Evolutionary conservation across 2,113 vertebrate species (phyloP), one percentile per base, ranked within the genome.

Genomic region (Phalacrocorax brasilianus): DNA sequence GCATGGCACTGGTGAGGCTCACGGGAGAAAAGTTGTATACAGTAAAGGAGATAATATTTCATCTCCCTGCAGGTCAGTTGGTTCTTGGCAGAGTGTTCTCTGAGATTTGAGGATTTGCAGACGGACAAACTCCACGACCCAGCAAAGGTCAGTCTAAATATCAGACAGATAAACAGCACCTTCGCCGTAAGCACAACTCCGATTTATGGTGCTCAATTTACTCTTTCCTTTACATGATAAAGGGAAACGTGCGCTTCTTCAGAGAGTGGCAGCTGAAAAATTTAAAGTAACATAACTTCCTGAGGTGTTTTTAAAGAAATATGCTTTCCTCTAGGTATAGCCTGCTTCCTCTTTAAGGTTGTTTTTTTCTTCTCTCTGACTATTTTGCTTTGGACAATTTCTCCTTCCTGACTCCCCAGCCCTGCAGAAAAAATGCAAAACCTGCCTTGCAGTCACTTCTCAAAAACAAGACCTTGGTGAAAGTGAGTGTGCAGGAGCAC

Each of bases 61-160:
- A 97, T 98, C 95, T 97, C 91, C 95, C 94, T 21, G 56, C 35
- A 62, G 97, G 97, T 96, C 97, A 97, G 73, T 94, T 97, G 94
- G 90, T 73, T 92, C 76, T 98, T 93, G 45, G 88, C 93, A 97
- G 96, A 97, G 90, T 77, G 76, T 91, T 97, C 95, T 97, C 94
- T 97, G 92, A 94, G 91, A 91, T 95, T 97, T 98, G 97, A 98
- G 95, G 89, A 96, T 97, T 95, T 98, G 98, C 97, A 98, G 98
- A 98, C 97, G 98, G 97, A 97, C 96, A 98, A 98, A 98, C 96
- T 97, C 96, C 93, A 93, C 93, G 95, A 91, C 97, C 97, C 95
- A 97, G 93, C 94, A 97, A 98, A 98, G 97, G 98, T 98, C 97
- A 98, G 97, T 96, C 96, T 97, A 98, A 98, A 98, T 98, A 98